phyloP scores from a whole-genome alignment of 2,797 vertebrate genomes.

The Eurystomus glaucurus region DNA sequence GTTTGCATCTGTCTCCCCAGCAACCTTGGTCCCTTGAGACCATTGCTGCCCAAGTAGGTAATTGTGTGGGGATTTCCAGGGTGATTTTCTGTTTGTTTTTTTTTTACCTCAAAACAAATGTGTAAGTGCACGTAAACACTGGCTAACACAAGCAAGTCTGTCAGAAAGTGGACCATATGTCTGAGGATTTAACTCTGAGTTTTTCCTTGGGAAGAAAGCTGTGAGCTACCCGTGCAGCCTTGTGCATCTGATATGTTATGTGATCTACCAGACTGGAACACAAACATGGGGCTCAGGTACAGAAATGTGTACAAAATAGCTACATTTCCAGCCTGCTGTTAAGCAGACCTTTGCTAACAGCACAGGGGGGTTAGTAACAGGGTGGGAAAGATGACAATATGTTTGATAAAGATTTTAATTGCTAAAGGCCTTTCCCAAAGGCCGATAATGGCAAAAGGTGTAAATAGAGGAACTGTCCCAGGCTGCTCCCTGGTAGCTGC shows the following conservation, averaged over 20 bases:
- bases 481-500: conserved; percentile 53
- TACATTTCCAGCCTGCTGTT: conserved; percentile 61
- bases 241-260: not conserved
- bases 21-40: not conserved
- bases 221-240: accelerated
- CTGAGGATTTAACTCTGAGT: not conserved
- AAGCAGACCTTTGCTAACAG: conserved; percentile 75
- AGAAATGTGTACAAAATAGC: conserved; percentile 64
- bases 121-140: not conserved
- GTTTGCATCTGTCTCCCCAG: not conserved
- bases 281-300: conserved; percentile 41
- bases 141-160: not conserved
- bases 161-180: not conserved
- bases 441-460: conserved; percentile 83
- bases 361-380: conserved; percentile 70
- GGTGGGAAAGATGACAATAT: conserved; percentile 84
- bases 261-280: conserved; percentile 47
- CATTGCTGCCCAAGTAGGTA: accelerated
- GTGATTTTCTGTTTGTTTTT: not conserved
- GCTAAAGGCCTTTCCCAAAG: conserved; percentile 84
- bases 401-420: conserved; percentile 92
- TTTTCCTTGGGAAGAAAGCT: not conserved
- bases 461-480: conserved; percentile 81
- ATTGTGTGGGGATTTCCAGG: not conserved
- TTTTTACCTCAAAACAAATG: not conserved